Percentiles rank a stretch among this genome's conserved stretches.
phyloP scores from a whole-genome alignment of 2,888 invertebrate species.

The Pyrgus malvae region DNA sequence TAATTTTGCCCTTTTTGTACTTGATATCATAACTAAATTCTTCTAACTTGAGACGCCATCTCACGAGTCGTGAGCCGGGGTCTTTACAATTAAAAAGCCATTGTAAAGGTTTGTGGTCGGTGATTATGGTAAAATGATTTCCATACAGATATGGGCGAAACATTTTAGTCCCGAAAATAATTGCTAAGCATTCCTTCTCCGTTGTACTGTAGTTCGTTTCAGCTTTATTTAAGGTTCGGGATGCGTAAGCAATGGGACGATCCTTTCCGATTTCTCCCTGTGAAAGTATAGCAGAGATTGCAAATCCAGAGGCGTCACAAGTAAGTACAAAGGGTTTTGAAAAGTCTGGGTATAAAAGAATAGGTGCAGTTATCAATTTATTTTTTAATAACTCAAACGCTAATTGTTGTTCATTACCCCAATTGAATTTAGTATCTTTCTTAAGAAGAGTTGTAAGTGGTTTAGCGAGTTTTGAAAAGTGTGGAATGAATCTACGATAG shows the following conservation, averaged over 20 bases:
- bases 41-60: neutral
- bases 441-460: neutral
- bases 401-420: neutral
- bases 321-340: neutral
- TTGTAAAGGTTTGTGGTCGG: no score
- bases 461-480: slow-evolving; percentile 39
- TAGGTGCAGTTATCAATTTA: neutral
- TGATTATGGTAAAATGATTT: no score
- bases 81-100: neutral
- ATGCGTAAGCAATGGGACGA: neutral
- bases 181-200: no score
- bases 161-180: no score
- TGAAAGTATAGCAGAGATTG: neutral
- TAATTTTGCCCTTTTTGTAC: neutral
- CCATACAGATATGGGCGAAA: no score
- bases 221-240: neutral
- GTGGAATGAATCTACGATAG: slow-evolving; percentile 49
- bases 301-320: neutral
- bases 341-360: neutral
- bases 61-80: neutral
- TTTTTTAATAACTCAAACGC: neutral
- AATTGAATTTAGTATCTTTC: neutral
- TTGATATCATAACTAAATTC: neutral
- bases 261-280: no score
- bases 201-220: neutral